Evolutionary conservation across 2,113 vertebrate species (phyloP).

Genomic region (Gasterosteus aculeatus): DNA sequence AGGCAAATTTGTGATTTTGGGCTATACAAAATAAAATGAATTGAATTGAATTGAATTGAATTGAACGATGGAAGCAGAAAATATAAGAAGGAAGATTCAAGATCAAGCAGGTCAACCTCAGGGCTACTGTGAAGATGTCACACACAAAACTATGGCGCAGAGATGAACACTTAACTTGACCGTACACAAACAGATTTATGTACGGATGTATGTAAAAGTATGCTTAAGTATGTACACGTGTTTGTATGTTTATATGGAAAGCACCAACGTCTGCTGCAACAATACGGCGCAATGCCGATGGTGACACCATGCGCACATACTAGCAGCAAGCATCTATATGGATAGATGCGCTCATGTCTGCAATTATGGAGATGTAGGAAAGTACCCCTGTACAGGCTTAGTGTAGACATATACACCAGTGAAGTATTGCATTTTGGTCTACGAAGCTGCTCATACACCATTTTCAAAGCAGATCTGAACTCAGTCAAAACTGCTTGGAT

Average conservation of each 20-base stretch:
- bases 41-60: no score
- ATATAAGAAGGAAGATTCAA: conserved; percentile 31
- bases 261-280: background rate
- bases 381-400: background rate
- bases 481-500: conserved; percentile 52
- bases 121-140: conserved; percentile 23
- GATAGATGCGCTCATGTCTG: background rate
- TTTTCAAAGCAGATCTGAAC: conserved; percentile 49
- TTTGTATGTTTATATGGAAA: no score
- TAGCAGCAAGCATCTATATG: background rate
- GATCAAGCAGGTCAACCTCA: conserved; percentile 44
- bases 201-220: background rate
- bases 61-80: background rate
- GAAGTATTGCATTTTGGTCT: background rate
- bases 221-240: no score
- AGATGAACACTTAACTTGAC: background rate
- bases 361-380: background rate
- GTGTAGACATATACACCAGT: background rate
- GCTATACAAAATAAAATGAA: no score
- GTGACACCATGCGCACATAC: background rate
- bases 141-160: conserved; percentile 27
- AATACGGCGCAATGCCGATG: background rate
- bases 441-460: background rate
- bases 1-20: no score
- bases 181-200: background rate